Evolutionary conservation across 1,140 invertebrate species (phyloP).

Genomic region (Drosophila rhopaloa): DNA sequence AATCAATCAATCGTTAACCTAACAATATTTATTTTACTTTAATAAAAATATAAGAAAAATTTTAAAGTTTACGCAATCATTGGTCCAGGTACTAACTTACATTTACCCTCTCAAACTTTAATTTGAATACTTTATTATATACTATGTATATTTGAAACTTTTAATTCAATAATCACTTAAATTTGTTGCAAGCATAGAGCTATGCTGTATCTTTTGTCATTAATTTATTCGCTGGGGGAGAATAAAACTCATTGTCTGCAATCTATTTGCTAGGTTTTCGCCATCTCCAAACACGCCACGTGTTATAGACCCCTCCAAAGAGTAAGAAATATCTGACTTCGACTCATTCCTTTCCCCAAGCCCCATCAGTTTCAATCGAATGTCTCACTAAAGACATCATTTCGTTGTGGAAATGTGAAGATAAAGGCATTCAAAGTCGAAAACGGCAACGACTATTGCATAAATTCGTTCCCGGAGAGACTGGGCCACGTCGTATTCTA

Average conservation of each 20-base stretch:
- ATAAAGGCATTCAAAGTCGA: conserved; percentile 66
- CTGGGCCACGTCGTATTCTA: conserved; percentile 46
- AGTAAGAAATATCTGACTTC: conserved; percentile 1
- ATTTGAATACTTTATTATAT: no score
- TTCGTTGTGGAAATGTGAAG: conserved; percentile 49
- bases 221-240: background rate
- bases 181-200: background rate
- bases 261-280: conserved; percentile 16
- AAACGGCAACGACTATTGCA: conserved; percentile 68
- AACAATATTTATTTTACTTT: no score
- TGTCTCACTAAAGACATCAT: conserved; percentile 55
- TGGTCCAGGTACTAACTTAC: no score
- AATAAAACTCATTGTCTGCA: background rate
- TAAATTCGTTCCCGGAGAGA: conserved; percentile 48
- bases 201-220: background rate
- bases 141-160: background rate
- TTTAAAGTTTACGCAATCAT: no score
- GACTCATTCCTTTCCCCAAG: conserved; percentile 14
- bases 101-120: no score
- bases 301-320: conserved; percentile 10
- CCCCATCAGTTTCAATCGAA: conserved; percentile 52
- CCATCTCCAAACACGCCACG: conserved; percentile 10
- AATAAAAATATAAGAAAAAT: no score
- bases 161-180: conserved; percentile 3
- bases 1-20: no score